Conservation (phyloP, 2,113 vertebrate genomes). For the Menidia beryllina region DNA sequence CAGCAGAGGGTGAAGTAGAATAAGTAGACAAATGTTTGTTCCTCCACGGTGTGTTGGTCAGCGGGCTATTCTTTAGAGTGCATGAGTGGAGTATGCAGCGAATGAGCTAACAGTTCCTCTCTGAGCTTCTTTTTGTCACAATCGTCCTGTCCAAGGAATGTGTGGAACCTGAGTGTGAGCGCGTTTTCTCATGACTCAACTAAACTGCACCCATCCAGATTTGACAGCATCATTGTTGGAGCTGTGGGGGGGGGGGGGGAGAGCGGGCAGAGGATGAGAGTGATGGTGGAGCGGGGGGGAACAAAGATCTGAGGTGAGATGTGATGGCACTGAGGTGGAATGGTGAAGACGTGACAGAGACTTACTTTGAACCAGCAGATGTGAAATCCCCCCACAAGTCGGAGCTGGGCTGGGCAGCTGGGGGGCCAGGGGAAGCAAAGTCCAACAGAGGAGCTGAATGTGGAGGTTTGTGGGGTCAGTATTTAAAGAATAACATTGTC, state of each 20-base stretch:
- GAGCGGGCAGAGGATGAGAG: too few species aligned
- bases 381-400: slow-evolving; percentile 95
- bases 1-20: slow-evolving; percentile 31
- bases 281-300: slow-evolving; percentile 6
- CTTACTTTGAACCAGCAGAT: slow-evolving; percentile 90
- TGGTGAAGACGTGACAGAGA: neutral
- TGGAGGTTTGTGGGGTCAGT: neutral
- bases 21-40: slow-evolving; percentile 52
- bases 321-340: neutral
- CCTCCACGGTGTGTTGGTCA: slow-evolving; percentile 53
- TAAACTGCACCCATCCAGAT: slow-evolving; percentile 85
- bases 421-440: slow-evolving; percentile 47
- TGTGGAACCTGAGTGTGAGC: slow-evolving; percentile 63
- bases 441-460: slow-evolving; percentile 75
- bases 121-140: slow-evolving; percentile 31
- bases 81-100: slow-evolving; percentile 24
- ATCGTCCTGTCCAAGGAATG: slow-evolving; percentile 73
- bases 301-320: slow-evolving; percentile 1
- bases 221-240: slow-evolving; percentile 75
- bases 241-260: slow-evolving; percentile 57
- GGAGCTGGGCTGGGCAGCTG: slow-evolving; percentile 67
- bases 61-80: slow-evolving; percentile 9
- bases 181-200: slow-evolving; percentile 42
- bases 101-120: slow-evolving; percentile 43
- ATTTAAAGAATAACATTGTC: neutral